A percentile compares a stretch with the other conserved stretches of the same genome.
Evolutionary conservation across 1,140 invertebrate genomes (phyloP).

Genomic region (Phortica variegata): DNA sequence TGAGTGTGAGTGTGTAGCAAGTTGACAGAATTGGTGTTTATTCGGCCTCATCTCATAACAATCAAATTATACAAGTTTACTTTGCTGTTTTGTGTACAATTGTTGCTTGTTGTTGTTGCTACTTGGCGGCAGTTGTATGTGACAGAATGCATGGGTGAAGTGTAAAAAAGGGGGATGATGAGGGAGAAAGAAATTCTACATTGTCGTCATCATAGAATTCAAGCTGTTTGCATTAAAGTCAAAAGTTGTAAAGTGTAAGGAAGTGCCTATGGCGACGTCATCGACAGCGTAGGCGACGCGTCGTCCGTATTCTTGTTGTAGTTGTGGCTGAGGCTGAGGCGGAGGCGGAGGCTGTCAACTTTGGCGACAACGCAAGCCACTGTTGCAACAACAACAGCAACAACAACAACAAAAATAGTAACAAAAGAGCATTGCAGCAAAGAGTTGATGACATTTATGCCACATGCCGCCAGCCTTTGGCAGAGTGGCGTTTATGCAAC

Average conservation of each 20-base stretch:
- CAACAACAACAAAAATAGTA: no score
- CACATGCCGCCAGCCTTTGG: conserved; percentile 32
- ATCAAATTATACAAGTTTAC: no score
- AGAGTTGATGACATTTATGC: conserved; percentile 51
- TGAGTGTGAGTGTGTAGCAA: conserved; percentile 6
- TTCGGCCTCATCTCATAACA: no score
- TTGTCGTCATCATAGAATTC: no score
- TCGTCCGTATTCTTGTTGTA: neutral
- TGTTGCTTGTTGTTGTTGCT: neutral
- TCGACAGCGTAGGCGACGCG: no score
- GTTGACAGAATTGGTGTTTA: neutral
- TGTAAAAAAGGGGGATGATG: no score
- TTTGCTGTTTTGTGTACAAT: neutral
- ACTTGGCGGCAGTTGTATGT: no score
- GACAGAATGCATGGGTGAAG: no score
- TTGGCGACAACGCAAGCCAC: conserved; percentile 47
- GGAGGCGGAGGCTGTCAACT: conserved; percentile 28
- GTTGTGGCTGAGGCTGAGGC: conserved; percentile 35
- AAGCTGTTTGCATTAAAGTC: conserved; percentile 1
- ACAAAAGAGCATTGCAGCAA: conserved; percentile 22
- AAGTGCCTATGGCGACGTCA: neutral
- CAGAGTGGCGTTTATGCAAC: neutral
- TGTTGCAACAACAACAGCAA: conserved; percentile 20
- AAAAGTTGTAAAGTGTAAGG: conserved; percentile 1
- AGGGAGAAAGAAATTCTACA: no score